Base-by-base conservation (phyloP, 2,797 vertebrate species). In the Gymnodraco acuticeps region DNA sequence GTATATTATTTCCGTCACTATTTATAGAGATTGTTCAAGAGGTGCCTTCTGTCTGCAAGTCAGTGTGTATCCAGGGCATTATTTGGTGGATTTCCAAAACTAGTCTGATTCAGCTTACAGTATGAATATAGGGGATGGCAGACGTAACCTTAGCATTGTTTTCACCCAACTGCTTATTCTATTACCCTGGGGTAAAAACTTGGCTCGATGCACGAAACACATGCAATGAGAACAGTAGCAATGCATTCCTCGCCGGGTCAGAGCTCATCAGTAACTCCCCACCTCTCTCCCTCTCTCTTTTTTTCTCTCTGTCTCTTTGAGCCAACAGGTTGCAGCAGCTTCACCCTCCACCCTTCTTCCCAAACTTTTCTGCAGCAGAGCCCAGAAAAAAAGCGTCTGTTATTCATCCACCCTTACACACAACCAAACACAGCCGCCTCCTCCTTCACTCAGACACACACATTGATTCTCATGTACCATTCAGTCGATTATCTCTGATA, bases 261-360 rank as follows among this genome's bases (percentile, higher is more conserved):
- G 70, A 71, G 60, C 73, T 75, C 76, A 68, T 64, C 48, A n/a
- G 17, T 59, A 61, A 52, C 73, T 31, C 56, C 41, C 42, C 17
- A 43, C 42, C 42, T 78, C 45, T 55, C 16, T 46, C 51, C 62
- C 14, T 43, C n/a, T 47, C 10, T 45, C 14, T 20, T 5, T 63
- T 62, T 41, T 72, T 72, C 73, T 77, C 60, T 69, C 68, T 52
- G 43, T 16, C 51, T 46, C 61, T 83, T 54, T 78, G 67, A 88
- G 81, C 78, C 87, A 92, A 92, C 93, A 94, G 93, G 92, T 93
- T 89, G 77, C 87, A 81, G 83, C 87, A 91, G 69, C 82, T 55
- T 82, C 82, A 73, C 75, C 47, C 64, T 38, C 83, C 87, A 43
- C 81, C 87, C 67, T 64, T 82, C 85, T 87, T 80, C 79, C 75